These are phyloP conservation scores for Anneissia japonica DNA, from an alignment of 35 echinoderm and acorn worm genomes.

Conservation along the genomic window DNA sequence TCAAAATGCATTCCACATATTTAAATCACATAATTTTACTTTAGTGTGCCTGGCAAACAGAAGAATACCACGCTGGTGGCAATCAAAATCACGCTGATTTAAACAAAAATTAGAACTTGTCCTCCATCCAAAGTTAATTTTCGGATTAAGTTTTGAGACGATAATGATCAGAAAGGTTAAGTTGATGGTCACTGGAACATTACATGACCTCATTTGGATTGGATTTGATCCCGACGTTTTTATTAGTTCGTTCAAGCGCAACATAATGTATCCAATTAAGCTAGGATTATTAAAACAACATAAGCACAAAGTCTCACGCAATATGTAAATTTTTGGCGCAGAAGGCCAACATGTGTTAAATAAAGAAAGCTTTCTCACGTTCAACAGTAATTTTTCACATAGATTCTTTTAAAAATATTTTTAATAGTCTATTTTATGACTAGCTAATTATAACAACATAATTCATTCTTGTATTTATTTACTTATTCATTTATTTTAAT, in stretches of 20 bases:
- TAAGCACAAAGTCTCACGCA: neutral
- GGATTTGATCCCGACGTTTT: neutral
- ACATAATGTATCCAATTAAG: neutral
- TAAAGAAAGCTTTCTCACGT: neutral
- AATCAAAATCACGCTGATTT: neutral
- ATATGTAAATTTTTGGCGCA: neutral
- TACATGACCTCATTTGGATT: neutral
- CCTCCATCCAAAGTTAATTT: neutral
- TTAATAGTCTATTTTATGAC: too few species aligned
- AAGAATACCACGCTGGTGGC: neutral
- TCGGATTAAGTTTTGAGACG: neutral
- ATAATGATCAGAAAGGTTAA: neutral
- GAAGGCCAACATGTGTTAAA: neutral
- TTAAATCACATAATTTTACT: neutral
- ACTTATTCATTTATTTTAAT: too few species aligned
- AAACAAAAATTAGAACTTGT: neutral
- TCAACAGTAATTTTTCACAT: neutral
- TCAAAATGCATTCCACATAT: neutral
- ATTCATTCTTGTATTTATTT: too few species aligned
- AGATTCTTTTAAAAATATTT: neutral
- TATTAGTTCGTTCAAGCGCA: neutral
- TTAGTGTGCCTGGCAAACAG: neutral
- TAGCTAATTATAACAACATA: too few species aligned
- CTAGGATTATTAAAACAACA: neutral
- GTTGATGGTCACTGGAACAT: neutral